Evolutionary conservation across 1,140 invertebrate species (phyloP).

Genomic region (Philaenus spumarius): DNA sequence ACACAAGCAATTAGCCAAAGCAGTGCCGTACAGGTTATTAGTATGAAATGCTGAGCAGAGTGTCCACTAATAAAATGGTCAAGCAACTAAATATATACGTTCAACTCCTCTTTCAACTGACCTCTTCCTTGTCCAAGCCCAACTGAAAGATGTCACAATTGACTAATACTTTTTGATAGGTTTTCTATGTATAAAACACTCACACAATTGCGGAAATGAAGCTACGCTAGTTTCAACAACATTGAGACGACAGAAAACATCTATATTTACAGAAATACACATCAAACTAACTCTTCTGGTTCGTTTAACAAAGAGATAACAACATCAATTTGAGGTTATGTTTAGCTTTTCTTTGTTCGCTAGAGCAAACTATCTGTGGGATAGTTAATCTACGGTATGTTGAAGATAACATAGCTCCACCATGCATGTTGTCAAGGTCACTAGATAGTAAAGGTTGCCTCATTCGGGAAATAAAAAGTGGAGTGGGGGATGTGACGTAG

Average conservation of each 20-base stretch:
- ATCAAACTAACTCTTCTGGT: neutral
- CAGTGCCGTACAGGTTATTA: no score
- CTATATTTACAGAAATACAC: constrained; percentile 10
- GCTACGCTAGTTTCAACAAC: constrained; percentile 21
- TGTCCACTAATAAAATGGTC: no score
- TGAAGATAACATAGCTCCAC: constrained; percentile 29
- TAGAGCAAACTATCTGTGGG: constrained; percentile 7
- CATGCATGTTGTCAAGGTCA: constrained; percentile 22
- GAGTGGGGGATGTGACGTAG: no score
- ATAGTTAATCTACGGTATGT: constrained; percentile 16
- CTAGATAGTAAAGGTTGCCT: no score
- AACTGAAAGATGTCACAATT: constrained; percentile 49
- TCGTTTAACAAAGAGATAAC: no score
- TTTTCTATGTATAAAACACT: constrained; percentile 17
- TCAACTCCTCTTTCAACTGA: constrained; percentile 44
- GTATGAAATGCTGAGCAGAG: no score
- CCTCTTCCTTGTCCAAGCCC: constrained; percentile 82
- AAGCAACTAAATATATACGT: no score
- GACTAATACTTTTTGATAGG: constrained; percentile 3
- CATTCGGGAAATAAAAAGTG: no score
- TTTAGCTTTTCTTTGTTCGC: no score
- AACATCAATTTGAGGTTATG: no score
- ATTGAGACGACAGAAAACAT: neutral
- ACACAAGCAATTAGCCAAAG: no score
- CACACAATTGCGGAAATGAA: constrained; percentile 23